Percentiles rank a stretch among this genome's conserved stretches.
These are phyloP conservation scores for Cybosia mesomella DNA, from an alignment of 2,888 invertebrate species.

Conservation along the genomic window DNA sequence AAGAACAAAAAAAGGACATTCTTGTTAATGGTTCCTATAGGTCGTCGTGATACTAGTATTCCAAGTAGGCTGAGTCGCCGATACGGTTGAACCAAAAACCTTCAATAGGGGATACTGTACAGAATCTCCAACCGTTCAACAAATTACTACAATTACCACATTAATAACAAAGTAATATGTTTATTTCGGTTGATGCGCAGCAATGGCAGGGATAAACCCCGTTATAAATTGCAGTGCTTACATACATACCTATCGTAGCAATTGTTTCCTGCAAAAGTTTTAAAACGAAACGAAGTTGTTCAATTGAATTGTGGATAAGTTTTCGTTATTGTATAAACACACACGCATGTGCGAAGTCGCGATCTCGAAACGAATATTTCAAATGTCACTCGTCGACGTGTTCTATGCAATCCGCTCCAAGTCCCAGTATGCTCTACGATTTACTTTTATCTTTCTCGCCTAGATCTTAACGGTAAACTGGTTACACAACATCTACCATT, in stretches of 20 bases:
- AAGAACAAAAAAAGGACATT: too few relatives aligned
- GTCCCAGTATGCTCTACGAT: not conserved
- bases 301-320: not conserved
- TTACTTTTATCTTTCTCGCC: not conserved
- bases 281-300: not conserved
- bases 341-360: conserved; percentile 14
- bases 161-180: not conserved
- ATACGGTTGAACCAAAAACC: too few relatives aligned
- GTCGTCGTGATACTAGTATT: too few relatives aligned
- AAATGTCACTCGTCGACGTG: conserved; percentile 8
- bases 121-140: not conserved
- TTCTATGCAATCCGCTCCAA: not conserved
- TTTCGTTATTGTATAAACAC: conserved; percentile 23
- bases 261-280: conserved; percentile 4
- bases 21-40: too few relatives aligned
- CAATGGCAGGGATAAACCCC: not conserved
- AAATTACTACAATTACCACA: not conserved
- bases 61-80: too few relatives aligned
- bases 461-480: not conserved
- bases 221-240: conserved; percentile 3
- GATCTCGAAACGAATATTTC: conserved; percentile 12
- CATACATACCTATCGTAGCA: conserved; percentile 11
- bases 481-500: not conserved
- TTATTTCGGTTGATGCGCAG: conserved; percentile 4
- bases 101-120: too few relatives aligned